phyloP scores from a whole-genome alignment of 2,113 vertebrate genomes.

The Nipponia nippon region DNA sequence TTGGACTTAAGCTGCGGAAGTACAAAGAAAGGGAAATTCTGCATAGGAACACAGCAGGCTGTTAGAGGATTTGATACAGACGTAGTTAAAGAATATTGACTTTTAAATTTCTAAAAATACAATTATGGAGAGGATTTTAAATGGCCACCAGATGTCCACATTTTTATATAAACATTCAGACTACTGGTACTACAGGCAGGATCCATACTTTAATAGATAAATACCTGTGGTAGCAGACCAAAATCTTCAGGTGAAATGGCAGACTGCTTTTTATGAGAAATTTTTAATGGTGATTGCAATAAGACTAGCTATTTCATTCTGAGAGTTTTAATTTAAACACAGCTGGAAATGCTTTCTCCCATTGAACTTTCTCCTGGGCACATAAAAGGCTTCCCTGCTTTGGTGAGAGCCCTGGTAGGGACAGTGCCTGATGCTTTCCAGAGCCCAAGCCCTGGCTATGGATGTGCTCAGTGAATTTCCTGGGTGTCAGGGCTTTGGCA shows the following conservation, averaged over 20 bases:
- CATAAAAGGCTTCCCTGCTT: neutral
- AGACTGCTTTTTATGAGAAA: neutral
- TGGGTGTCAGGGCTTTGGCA: neutral
- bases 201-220: neutral
- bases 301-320: neutral
- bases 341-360: neutral
- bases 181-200: neutral
- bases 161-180: constrained; percentile 9
- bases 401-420: neutral
- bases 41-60: neutral
- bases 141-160: constrained; percentile 59
- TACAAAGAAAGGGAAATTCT: neutral
- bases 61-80: neutral
- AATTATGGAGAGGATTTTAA: neutral
- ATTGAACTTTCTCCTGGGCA: neutral
- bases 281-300: neutral
- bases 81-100: neutral
- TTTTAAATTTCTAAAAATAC: neutral
- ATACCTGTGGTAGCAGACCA: neutral
- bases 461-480: neutral
- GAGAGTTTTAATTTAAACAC: neutral
- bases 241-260: neutral
- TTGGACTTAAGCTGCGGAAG: neutral
- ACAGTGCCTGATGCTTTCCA: neutral
- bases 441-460: neutral